Evolutionary conservation across 2,888 invertebrate species (phyloP).

Genomic region (Caenorhabditis sp.): DNA sequence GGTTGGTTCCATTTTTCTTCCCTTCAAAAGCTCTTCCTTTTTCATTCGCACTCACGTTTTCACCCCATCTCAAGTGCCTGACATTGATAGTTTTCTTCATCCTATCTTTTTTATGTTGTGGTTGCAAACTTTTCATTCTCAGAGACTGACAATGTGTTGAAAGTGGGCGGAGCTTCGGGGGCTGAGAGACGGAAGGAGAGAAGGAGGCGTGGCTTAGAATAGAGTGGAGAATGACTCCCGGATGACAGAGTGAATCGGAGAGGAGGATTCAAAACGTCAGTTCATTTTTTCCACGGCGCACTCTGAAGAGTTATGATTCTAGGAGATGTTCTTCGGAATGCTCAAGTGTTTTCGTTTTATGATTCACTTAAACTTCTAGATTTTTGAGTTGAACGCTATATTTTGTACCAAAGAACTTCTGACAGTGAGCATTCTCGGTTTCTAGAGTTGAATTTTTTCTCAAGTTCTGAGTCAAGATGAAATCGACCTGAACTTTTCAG

Average conservation of each 20-base stretch:
- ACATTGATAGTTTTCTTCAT: slow-evolving; percentile 39
- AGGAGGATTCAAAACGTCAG: slow-evolving; percentile 10
- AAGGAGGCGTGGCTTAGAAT: slow-evolving; percentile 1
- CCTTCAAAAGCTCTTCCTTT: slow-evolving; percentile 2
- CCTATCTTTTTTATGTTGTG: background rate
- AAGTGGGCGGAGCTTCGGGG: slow-evolving; percentile 29
- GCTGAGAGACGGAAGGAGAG: slow-evolving; percentile 2
- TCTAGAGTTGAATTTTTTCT: too few species aligned
- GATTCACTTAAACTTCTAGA: too few species aligned
- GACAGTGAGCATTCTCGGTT: too few species aligned
- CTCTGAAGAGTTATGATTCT: slow-evolving; percentile 28
- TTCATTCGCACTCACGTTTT: slow-evolving; percentile 35
- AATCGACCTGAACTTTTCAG: too few species aligned
- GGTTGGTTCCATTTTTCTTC: slow-evolving; percentile 29
- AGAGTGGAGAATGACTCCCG: background rate
- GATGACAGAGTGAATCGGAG: slow-evolving; percentile 21
- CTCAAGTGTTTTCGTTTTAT: slow-evolving; percentile 7
- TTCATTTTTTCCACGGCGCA: background rate
- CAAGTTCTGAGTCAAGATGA: too few species aligned
- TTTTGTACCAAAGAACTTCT: too few species aligned
- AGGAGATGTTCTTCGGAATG: background rate
- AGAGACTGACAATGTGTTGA: slow-evolving; percentile 18
- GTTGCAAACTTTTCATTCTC: slow-evolving; percentile 31
- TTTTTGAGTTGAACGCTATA: too few species aligned
- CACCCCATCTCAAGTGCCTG: slow-evolving; percentile 36